phyloP scores from a whole-genome alignment of 2,797 vertebrate species.

The Tokudaia muenninki region DNA sequence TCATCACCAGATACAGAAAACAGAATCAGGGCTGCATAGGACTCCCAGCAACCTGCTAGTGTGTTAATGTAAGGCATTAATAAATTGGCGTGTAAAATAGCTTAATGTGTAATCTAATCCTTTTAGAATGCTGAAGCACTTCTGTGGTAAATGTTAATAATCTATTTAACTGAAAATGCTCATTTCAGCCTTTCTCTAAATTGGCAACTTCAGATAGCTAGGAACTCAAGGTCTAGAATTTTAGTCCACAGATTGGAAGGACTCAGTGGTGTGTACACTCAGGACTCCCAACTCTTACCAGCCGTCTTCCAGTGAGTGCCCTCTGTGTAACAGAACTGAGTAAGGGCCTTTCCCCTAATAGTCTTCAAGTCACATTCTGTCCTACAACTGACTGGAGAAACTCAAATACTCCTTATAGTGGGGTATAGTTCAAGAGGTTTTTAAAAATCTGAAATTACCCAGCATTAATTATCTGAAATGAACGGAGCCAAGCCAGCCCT shows the following conservation, averaged over 20 bases:
- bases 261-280: background rate
- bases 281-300: background rate
- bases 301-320: background rate
- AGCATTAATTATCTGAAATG: background rate
- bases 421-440: constrained; percentile 4
- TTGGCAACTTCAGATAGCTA: constrained; percentile 53
- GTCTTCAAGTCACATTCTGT: background rate
- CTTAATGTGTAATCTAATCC: constrained; percentile 73
- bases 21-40: constrained; percentile 81
- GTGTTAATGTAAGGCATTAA: constrained; percentile 88
- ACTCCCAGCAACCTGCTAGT: constrained; percentile 83
- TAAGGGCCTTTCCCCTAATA: background rate
- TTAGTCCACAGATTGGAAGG: background rate
- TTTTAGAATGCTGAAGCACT: constrained; percentile 87
- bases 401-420: background rate
- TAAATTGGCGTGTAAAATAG: constrained; percentile 85
- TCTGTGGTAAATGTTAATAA: constrained; percentile 79
- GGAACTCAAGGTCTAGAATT: constrained; percentile 56
- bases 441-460: constrained; percentile 22
- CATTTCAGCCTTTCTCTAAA: constrained; percentile 51
- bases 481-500: background rate
- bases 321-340: background rate
- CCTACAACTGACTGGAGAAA: constrained; percentile 43
- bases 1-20: constrained; percentile 78
- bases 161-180: constrained; percentile 55